Evolutionary conservation across 1,140 invertebrate genomes (phyloP).

Genomic region (Drosophila azteca): DNA sequence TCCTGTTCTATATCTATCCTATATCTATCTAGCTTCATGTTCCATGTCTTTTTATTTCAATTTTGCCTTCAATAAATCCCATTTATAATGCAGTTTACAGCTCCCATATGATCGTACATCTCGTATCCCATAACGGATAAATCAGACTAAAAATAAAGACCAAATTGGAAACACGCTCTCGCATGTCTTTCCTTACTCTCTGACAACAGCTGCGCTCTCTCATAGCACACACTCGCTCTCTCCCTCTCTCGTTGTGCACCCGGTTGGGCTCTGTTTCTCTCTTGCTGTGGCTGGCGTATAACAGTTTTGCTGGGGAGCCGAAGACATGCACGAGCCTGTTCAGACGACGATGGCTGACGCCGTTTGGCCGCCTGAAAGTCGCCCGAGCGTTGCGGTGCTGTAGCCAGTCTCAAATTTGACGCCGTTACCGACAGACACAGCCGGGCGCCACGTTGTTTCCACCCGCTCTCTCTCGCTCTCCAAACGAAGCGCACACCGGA

Average conservation of each 20-base stretch:
- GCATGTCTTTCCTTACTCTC: too few relatives aligned
- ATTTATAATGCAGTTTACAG: conserved; percentile 55
- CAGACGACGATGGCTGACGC: conserved; percentile 4
- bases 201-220: too few relatives aligned
- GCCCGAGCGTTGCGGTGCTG: conserved; percentile 64
- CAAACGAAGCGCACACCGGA: conserved; percentile 3
- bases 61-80: conserved; percentile 50
- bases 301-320: conserved; percentile 35
- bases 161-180: background rate
- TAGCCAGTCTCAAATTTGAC: conserved; percentile 69
- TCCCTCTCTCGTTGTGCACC: background rate
- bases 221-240: background rate
- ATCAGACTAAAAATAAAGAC: conserved; percentile 60
- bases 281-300: conserved; percentile 31
- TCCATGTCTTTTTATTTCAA: conserved; percentile 23
- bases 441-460: conserved; percentile 27
- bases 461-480: background rate
- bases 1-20: too few relatives aligned
- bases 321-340: conserved; percentile 22
- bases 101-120: conserved; percentile 1
- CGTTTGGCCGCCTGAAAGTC: conserved; percentile 56
- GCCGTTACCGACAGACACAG: conserved; percentile 71
- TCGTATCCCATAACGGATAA: conserved; percentile 39
- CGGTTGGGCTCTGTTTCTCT: background rate
- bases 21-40: too few relatives aligned